phyloP scores from a whole-genome alignment of 1,140 invertebrate genomes.

The Aphaenogaster ashmeadi region DNA sequence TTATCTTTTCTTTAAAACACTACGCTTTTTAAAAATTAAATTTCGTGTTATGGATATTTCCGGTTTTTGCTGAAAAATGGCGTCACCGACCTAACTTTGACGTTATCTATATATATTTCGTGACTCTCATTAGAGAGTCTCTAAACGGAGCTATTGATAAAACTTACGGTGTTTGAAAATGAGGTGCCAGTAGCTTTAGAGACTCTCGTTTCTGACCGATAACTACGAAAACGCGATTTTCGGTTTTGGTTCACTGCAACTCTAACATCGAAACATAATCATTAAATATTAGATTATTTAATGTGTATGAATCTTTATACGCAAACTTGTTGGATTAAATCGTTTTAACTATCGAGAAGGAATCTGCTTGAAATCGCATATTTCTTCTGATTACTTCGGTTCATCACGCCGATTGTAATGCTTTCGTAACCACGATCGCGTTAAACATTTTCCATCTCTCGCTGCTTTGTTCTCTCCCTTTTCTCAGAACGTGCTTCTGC shows the following conservation, averaged over 20 bases:
- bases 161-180: too few species aligned
- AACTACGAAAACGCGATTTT: background rate
- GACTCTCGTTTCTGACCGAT: background rate
- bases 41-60: too few species aligned
- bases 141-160: too few species aligned
- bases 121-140: too few species aligned
- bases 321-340: background rate
- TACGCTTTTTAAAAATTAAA: too few species aligned
- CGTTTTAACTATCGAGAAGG: background rate
- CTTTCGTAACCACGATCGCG: slow-evolving; percentile 9
- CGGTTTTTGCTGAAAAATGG: too few species aligned
- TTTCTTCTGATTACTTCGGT: background rate
- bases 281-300: background rate
- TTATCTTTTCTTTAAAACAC: too few species aligned
- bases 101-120: too few species aligned
- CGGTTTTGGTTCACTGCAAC: background rate
- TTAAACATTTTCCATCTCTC: slow-evolving; percentile 14
- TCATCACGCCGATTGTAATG: slow-evolving; percentile 24
- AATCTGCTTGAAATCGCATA: background rate
- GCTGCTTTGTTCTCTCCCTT: background rate
- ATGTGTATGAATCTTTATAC: background rate
- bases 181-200: too few species aligned
- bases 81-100: too few species aligned
- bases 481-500: slow-evolving; percentile 22
- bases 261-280: background rate